phyloP scores from a whole-genome alignment of 2,113 vertebrate genomes.

The Sminthopsis crassicaudata region DNA sequence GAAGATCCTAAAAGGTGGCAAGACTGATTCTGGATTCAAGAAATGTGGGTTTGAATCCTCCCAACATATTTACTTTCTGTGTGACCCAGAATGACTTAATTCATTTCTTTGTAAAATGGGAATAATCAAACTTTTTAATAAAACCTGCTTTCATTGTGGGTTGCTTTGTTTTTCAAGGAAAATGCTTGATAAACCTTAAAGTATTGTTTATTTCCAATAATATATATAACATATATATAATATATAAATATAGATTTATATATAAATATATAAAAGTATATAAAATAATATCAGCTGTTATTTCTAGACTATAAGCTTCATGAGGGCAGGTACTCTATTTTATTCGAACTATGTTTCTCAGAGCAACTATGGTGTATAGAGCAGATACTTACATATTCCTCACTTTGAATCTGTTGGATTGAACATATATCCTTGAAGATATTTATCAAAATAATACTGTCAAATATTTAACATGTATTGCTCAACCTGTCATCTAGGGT shows the following conservation, averaged over 20 bases:
- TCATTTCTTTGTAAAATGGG: background rate
- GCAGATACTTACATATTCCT: background rate
- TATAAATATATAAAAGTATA: no score
- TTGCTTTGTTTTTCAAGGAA: background rate
- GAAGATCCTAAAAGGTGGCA: background rate
- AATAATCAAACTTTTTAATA: no score
- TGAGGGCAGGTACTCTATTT: background rate
- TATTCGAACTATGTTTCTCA: background rate
- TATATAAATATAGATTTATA: no score
- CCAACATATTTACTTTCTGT: background rate
- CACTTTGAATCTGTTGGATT: background rate
- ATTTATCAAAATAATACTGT: background rate
- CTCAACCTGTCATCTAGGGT: no score
- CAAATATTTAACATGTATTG: no score
- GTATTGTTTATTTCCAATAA: background rate
- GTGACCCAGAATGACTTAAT: background rate
- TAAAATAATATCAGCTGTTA: background rate
- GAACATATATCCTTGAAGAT: background rate
- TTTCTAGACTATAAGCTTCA: background rate
- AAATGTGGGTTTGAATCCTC: background rate
- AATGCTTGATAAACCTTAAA: background rate
- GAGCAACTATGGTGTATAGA: background rate
- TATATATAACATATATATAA: no score
- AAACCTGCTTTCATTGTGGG: background rate
- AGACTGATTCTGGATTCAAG: background rate